Percentiles rank a stretch among this genome's conserved stretches.
Evolutionary conservation across 2,888 invertebrate species (phyloP).

Genomic region (Noctua fimbriata): DNA sequence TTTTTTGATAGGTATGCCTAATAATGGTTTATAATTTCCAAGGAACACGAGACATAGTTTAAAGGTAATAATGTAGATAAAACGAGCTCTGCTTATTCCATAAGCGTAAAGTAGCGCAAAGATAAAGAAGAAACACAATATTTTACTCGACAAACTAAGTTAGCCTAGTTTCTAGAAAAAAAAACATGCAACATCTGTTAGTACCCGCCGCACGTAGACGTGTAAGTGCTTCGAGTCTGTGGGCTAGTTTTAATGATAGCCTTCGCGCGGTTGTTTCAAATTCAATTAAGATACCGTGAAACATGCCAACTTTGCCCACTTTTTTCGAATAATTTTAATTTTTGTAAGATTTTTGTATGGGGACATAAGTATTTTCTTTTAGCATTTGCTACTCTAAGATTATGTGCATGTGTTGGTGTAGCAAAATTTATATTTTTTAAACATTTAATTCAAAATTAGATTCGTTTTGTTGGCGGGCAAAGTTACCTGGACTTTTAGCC

Average conservation of each 20-base stretch:
- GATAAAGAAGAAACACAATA: constrained; percentile 52
- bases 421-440: too few species aligned
- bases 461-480: too few species aligned
- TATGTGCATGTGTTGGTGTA: too few species aligned
- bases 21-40: neutral
- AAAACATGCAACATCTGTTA: constrained; percentile 52
- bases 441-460: too few species aligned
- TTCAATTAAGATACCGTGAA: constrained; percentile 38
- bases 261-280: constrained; percentile 38
- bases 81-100: constrained; percentile 9
- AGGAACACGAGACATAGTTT: neutral
- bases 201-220: constrained; percentile 56
- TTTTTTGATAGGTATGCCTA: too few species aligned
- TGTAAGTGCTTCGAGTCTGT: constrained; percentile 49
- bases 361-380: too few species aligned
- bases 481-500: too few species aligned
- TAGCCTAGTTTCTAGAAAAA: constrained; percentile 56
- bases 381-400: too few species aligned
- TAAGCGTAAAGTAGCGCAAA: constrained; percentile 30
- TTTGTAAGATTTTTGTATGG: too few species aligned
- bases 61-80: constrained; percentile 14
- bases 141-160: constrained; percentile 52
- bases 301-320: too few species aligned
- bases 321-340: too few species aligned
- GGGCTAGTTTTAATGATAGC: constrained; percentile 49